phyloP scores from a whole-genome alignment of 2,797 vertebrate species.

The Spinibarbus caldwelli region DNA sequence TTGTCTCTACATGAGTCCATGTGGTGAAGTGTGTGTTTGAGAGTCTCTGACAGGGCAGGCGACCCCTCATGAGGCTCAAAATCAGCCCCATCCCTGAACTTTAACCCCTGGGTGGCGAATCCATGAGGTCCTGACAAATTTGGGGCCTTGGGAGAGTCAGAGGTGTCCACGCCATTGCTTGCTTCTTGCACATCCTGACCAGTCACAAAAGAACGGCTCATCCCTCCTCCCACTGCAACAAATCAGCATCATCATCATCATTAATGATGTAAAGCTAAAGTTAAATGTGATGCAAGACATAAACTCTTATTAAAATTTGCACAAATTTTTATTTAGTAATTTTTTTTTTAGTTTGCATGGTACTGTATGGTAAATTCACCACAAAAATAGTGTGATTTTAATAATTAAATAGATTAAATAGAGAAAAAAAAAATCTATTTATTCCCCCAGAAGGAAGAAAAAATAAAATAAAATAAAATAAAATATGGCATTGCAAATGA shows the following conservation, averaged over 20 bases:
- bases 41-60: conserved; percentile 51
- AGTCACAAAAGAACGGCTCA: conserved; percentile 82
- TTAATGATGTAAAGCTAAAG: conserved; percentile 6
- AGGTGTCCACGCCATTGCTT: conserved; percentile 72
- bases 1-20: conserved; percentile 57
- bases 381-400: neutral
- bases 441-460: no score
- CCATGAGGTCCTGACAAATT: conserved; percentile 63
- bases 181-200: conserved; percentile 77
- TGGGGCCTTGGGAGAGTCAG: conserved; percentile 60
- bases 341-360: neutral
- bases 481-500: neutral
- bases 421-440: neutral
- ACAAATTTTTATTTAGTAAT: no score
- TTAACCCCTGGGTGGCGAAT: conserved; percentile 55
- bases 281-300: neutral
- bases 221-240: conserved; percentile 78
- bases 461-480: neutral
- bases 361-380: neutral
- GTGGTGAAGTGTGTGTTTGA: conserved; percentile 56
- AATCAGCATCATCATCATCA: conserved; percentile 23
- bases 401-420: no score
- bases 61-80: conserved; percentile 54
- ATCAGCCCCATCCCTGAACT: conserved; percentile 62
- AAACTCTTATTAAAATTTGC: neutral